phyloP scores from a whole-genome alignment of 1,140 invertebrate species.

The Drosophila persimilis region DNA sequence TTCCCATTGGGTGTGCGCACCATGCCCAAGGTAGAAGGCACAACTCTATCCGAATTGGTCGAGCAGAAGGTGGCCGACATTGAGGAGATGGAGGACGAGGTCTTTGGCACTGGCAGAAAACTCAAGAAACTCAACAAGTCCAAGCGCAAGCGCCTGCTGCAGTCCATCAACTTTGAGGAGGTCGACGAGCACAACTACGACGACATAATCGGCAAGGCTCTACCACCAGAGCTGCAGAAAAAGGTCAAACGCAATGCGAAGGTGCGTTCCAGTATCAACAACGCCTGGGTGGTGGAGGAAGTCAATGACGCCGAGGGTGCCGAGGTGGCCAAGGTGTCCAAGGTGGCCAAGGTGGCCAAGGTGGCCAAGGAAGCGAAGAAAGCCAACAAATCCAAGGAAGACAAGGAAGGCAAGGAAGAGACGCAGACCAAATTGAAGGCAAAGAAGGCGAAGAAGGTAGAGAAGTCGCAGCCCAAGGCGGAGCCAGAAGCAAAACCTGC shows the following conservation, averaged over 20 bases:
- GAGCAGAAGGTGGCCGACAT: constrained; percentile 69
- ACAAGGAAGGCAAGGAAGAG: constrained; percentile 17
- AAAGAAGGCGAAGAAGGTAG: constrained; percentile 8
- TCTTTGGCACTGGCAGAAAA: constrained; percentile 58
- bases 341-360: background rate
- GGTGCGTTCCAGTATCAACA: constrained; percentile 54
- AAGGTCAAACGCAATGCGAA: constrained; percentile 56
- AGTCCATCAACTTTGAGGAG: constrained; percentile 71
- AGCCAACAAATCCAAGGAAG: constrained; percentile 14
- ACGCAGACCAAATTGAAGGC: constrained; percentile 28
- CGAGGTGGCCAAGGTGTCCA: background rate
- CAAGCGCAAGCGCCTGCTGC: constrained; percentile 73
- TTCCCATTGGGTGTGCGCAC: constrained; percentile 87
- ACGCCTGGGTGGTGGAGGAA: constrained; percentile 72
- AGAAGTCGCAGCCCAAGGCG: constrained; percentile 19
- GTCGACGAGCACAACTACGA: constrained; percentile 76
- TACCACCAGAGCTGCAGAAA: constrained; percentile 63
- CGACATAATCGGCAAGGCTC: constrained; percentile 60
- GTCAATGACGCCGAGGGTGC: constrained; percentile 35
- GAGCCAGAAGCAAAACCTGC: background rate
- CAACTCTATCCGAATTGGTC: constrained; percentile 58
- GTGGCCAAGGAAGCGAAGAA: background rate
- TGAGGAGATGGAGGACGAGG: constrained; percentile 72
- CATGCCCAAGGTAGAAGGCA: constrained; percentile 71
- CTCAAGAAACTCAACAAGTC: constrained; percentile 77